A percentile compares a stretch with the other conserved stretches of the same genome.
phyloP scores from a whole-genome alignment of 2,888 invertebrate genomes.

The Orchesella flavescens region DNA sequence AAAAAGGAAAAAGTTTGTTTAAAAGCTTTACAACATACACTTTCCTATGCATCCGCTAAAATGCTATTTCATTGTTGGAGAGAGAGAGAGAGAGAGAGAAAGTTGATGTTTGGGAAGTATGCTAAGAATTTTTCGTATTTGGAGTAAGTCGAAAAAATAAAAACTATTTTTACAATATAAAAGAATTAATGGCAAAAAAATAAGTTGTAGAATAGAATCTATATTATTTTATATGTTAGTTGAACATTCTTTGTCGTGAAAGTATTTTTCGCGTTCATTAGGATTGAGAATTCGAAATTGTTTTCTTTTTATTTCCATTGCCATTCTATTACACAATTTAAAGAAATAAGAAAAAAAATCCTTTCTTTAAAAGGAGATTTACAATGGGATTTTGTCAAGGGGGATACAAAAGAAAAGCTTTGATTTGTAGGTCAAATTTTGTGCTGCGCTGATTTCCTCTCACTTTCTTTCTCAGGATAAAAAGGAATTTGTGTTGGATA shows the following conservation, averaged over 20 bases:
- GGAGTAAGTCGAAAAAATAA: conserved; percentile 30
- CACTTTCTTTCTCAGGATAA: neutral
- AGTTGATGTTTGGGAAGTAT: neutral
- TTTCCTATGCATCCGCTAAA: conserved; percentile 20
- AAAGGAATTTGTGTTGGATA: no score
- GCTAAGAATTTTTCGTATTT: conserved; percentile 8
- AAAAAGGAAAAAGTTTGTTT: conserved; percentile 36
- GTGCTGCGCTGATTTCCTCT: neutral
- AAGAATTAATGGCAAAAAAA: conserved; percentile 18
- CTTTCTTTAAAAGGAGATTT: neutral
- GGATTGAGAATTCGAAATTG: neutral
- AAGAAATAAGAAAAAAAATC: neutral
- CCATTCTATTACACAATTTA: neutral
- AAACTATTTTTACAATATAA: conserved; percentile 33
- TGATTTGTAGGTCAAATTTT: conserved; percentile 30
- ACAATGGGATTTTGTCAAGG: neutral
- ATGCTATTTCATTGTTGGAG: conserved; percentile 8
- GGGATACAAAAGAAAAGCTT: neutral
- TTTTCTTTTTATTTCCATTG: neutral
- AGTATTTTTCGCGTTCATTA: neutral
- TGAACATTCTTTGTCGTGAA: neutral
- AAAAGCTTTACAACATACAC: conserved; percentile 37
- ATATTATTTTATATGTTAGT: no score
- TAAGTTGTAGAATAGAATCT: no score
- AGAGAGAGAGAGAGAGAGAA: neutral